A percentile compares a stretch with the other conserved stretches of the same genome.
phyloP scores from a whole-genome alignment of 2,113 vertebrate species.

The Ceyx melanurus region DNA sequence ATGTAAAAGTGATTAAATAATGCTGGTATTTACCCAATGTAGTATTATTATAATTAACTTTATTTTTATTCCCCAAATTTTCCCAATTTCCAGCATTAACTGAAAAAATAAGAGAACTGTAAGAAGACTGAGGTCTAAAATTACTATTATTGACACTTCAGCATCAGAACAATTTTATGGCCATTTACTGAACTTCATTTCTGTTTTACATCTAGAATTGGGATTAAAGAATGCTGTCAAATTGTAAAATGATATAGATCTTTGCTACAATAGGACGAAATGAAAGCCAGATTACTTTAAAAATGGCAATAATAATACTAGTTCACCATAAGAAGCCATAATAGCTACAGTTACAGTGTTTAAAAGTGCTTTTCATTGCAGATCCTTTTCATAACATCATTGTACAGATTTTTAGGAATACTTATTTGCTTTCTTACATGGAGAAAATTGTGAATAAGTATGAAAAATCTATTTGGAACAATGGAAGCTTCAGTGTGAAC shows the following conservation, averaged over 20 bases:
- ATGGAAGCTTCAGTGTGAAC: not conserved
- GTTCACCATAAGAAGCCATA: not conserved
- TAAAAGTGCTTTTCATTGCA: not conserved
- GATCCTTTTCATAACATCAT: not conserved
- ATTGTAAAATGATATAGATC: not conserved
- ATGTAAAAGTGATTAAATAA: not conserved
- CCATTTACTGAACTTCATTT: not conserved
- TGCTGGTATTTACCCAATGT: not conserved
- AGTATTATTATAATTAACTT: not conserved
- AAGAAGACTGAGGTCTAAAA: not conserved
- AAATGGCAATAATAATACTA: not conserved
- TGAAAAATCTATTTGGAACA: not conserved
- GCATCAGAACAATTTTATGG: not conserved
- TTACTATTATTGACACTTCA: not conserved
- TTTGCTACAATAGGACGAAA: not conserved
- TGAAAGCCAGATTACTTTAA: not conserved
- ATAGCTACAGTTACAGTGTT: not conserved
- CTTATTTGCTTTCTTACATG: not conserved
- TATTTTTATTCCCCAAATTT: not conserved
- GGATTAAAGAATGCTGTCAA: not conserved
- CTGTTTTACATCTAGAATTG: not conserved
- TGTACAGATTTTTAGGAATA: not conserved
- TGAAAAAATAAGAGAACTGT: not conserved
- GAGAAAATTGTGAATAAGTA: not conserved
- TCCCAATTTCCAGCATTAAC: not conserved